phyloP scores from a whole-genome alignment of 35 echinoderm and acorn worm genomes.

The Stichopus chloronotus region DNA sequence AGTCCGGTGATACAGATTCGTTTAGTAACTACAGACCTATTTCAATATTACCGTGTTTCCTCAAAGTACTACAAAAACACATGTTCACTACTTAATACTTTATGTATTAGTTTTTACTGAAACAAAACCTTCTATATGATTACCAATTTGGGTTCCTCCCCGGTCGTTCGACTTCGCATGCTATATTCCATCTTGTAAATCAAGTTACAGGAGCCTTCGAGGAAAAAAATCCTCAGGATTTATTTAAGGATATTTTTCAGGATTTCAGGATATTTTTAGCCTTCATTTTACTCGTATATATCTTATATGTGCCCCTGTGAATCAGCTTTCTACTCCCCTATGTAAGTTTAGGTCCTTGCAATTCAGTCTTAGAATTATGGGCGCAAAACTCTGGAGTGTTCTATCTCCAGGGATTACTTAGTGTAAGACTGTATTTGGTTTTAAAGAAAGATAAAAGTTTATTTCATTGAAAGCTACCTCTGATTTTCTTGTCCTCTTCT shows the following conservation, averaged over 20 bases:
- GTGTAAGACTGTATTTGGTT: neutral
- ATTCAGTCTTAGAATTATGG: neutral
- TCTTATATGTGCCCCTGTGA: neutral
- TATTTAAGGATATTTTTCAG: neutral
- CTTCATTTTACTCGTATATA: neutral
- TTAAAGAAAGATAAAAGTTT: neutral
- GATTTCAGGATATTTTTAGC: neutral
- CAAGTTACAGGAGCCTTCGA: neutral
- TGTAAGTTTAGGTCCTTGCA: neutral
- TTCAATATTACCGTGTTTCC: neutral
- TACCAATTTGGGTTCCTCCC: neutral
- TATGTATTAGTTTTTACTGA: neutral
- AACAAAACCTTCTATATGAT: neutral
- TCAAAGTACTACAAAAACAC: neutral
- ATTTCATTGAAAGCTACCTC: neutral
- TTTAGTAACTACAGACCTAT: neutral
- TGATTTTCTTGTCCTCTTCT: neutral
- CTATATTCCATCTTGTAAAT: neutral
- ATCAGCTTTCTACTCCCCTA: neutral
- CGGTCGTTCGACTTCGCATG: neutral
- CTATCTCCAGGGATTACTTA: too few species aligned
- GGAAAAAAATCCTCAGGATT: neutral
- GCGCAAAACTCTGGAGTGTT: too few species aligned
- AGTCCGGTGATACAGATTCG: conserved; percentile 3
- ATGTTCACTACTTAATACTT: neutral